These are phyloP conservation scores for Ormia ochracea DNA, from an alignment of 2,888 invertebrate species.

Conservation along the genomic window DNA sequence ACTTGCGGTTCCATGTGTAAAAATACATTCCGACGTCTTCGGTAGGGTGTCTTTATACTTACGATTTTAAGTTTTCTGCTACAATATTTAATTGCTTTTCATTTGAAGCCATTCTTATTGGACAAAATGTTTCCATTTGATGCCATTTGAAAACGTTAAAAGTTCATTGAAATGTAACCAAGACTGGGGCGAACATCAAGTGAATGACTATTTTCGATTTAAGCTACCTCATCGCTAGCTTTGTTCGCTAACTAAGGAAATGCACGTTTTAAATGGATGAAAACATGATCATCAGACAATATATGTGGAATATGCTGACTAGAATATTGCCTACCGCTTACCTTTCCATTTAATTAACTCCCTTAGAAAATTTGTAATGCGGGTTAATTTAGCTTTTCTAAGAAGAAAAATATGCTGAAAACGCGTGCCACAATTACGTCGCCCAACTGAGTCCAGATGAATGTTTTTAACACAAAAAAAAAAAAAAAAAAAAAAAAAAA, in stretches of 20 bases:
- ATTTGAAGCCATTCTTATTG: too few species aligned
- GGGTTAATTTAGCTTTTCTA: slow-evolving; percentile 12
- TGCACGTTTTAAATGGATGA: background rate
- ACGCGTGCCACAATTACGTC: slow-evolving; percentile 62
- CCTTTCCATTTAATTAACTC: background rate
- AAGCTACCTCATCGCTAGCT: background rate
- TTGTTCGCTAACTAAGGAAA: background rate
- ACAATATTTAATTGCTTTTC: too few species aligned
- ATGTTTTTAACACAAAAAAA: background rate
- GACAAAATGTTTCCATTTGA: too few species aligned
- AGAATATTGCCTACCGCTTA: background rate
- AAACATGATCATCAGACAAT: background rate
- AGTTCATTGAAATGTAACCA: too few species aligned
- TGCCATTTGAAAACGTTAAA: too few species aligned
- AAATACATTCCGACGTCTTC: too few species aligned
- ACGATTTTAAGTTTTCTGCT: too few species aligned
- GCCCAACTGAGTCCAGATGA: slow-evolving; percentile 37
- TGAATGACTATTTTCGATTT: too few species aligned
- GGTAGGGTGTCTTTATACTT: too few species aligned
- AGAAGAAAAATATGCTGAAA: slow-evolving; percentile 8
- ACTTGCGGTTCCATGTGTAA: too few species aligned
- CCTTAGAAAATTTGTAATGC: slow-evolving; percentile 18
- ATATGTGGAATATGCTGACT: background rate
- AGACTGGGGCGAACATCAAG: too few species aligned
- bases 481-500: too few species aligned